Base-by-base conservation (phyloP, 2,113 vertebrate species). In the Illadopsis cleaveri region DNA sequence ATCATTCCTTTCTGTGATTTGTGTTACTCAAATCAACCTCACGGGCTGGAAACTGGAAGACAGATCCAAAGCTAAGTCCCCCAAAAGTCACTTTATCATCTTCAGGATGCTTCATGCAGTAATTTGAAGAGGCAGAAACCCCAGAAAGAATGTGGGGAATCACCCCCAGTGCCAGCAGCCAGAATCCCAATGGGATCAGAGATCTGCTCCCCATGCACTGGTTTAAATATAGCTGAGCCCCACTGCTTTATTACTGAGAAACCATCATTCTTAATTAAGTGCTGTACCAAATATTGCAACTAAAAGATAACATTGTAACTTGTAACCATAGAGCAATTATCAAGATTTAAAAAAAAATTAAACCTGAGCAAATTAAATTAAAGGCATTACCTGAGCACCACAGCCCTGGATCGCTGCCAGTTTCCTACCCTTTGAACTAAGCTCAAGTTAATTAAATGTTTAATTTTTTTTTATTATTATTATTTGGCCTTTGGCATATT, bases 401-500 rank as follows among this genome's bases (percentile, higher is more conserved):
- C 90, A 83, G 89, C 93, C 96, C 89, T 98, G 98, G 98, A 98
- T 97, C 82, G 45, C 97, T 97, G 97, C 98, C 98, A 98, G 97
- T 98, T 98, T 98, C 97, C 97, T 98, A 97, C 97, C 98, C 97
- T 98, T 98, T 98, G 98, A 96, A 98, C 97, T 97, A 95, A 98
- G 98, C 97, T 98, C 78, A 16, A 97, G 96, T 97, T 98, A 98
- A 98, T 98, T 98, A 98, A 98, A 98, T 96, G 91, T 97, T 97
- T 97, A 95, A 95, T 48, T 68, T 94, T 89, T 92, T 69, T 71
- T 79, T 89, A 79, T 68, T 82, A 47, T 80, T 90, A 47, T 85
- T 95, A 75, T 66, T 82, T 89, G 88, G 87, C 95, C 94, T 96
- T 97, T 86, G 93, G 92, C 72, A 69, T 93, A 83, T 83, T 96